Percentiles rank a stretch among this genome's conserved stretches.
phyloP scores from a whole-genome alignment of 2,113 vertebrate species.

The Conger conger region DNA sequence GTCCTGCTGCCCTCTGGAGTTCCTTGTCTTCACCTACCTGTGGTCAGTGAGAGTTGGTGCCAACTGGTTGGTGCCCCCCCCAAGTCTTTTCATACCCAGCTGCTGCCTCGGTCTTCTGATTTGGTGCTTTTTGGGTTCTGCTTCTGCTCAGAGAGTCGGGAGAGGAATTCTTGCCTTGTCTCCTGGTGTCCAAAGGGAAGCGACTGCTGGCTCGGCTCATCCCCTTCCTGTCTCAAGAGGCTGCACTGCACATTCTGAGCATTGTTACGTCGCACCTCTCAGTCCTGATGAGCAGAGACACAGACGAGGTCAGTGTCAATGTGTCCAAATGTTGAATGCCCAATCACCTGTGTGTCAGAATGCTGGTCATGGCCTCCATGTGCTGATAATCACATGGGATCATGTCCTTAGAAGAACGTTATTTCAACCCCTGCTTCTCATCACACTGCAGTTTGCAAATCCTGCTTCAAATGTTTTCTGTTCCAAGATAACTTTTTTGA shows the following conservation, averaged over 20 bases:
- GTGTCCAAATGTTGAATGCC: background rate
- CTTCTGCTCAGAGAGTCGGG: slow-evolving; percentile 67
- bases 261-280: slow-evolving; percentile 76
- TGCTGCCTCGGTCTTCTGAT: background rate
- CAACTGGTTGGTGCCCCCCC: no score
- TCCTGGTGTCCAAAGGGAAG: slow-evolving; percentile 87
- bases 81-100: background rate
- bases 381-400: no score
- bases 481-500: no score
- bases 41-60: background rate
- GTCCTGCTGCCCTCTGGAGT: slow-evolving; percentile 21
- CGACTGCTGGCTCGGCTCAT: slow-evolving; percentile 78
- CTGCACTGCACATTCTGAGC: slow-evolving; percentile 66
- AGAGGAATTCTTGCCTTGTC: slow-evolving; percentile 82
- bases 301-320: slow-evolving; percentile 74
- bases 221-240: slow-evolving; percentile 73
- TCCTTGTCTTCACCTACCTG: background rate
- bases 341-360: no score
- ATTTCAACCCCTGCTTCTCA: no score
- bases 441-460: no score
- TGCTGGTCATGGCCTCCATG: no score
- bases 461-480: no score
- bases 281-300: slow-evolving; percentile 78
- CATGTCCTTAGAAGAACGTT: no score
- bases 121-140: background rate